Conservation (phyloP, 2,797 vertebrate genomes). For the Strix occidentalis region DNA sequence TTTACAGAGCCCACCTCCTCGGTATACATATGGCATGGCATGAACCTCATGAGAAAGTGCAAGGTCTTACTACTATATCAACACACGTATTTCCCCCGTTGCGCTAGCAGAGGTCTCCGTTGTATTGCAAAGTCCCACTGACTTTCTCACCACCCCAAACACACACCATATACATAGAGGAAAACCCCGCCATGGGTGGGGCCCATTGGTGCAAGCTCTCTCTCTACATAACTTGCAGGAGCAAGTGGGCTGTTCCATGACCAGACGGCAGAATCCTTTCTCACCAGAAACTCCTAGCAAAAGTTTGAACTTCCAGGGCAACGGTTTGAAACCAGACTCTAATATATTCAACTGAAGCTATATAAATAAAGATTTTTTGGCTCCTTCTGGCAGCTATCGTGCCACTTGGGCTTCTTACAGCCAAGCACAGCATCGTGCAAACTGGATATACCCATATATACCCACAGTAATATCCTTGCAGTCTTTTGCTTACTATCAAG, state of each 20-base stretch:
- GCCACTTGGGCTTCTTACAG: not conserved
- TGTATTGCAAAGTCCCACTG: not conserved
- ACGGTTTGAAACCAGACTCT: not conserved
- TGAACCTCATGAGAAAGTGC: not conserved
- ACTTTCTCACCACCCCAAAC: not conserved
- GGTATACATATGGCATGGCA: rapidly evolving
- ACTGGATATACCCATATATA: not conserved
- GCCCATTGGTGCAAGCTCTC: rapidly evolving
- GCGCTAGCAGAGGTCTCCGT: not conserved
- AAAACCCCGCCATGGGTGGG: not conserved
- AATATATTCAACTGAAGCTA: not conserved
- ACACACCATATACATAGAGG: rapidly evolving
- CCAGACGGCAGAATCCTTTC: not conserved
- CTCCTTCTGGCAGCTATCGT: not conserved
- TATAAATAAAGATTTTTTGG: slow-evolving; percentile 7
- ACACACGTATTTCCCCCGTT: not conserved
- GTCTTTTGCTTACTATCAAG: slow-evolving; percentile 39
- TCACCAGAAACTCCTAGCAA: not conserved
- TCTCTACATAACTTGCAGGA: not conserved
- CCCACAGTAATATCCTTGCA: not conserved
- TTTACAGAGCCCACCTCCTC: not conserved
- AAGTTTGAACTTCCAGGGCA: not conserved
- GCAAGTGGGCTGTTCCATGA: rapidly evolving
- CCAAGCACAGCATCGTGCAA: not conserved
- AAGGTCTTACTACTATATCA: not conserved